Evolutionary conservation across 2,113 vertebrate species (phyloP).

Genomic region (Lepidothrix coronata): DNA sequence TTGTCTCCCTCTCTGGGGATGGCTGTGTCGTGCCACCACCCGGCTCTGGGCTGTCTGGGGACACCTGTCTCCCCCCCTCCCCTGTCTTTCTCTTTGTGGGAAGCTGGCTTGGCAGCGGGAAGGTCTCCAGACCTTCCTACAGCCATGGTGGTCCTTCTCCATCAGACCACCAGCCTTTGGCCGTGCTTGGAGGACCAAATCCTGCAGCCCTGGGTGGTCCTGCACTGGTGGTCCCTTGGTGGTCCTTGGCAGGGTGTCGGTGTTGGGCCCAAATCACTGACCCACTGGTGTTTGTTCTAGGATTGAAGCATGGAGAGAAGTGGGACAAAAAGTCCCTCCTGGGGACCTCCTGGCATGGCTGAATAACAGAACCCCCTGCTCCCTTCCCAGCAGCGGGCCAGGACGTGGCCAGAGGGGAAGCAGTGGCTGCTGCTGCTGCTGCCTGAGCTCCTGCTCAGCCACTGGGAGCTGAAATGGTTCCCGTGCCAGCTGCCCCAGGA

Average conservation of each 20-base stretch:
- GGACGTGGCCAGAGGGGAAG: not conserved
- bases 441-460: not conserved
- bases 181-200: not conserved
- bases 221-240: not conserved
- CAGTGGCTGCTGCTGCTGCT: not conserved
- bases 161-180: not conserved
- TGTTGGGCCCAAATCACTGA: not conserved
- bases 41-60: not conserved
- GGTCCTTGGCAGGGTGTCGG: fast-evolving
- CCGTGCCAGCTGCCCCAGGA: not conserved
- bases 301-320: fast-evolving
- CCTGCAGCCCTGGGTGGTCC: not conserved
- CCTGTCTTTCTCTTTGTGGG: not conserved
- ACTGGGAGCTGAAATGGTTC: not conserved
- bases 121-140: not conserved
- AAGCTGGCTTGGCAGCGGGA: not conserved
- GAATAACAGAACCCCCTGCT: fast-evolving
- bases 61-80: not conserved
- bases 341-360: not conserved
- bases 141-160: not conserved
- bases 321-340: not conserved
- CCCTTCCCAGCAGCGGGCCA: not conserved
- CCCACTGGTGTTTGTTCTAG: not conserved
- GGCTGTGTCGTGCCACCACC: no score
- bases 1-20: not conserved